Evolutionary conservation across 2,888 invertebrate species (phyloP).

Genomic region (Abscondita cerata): DNA sequence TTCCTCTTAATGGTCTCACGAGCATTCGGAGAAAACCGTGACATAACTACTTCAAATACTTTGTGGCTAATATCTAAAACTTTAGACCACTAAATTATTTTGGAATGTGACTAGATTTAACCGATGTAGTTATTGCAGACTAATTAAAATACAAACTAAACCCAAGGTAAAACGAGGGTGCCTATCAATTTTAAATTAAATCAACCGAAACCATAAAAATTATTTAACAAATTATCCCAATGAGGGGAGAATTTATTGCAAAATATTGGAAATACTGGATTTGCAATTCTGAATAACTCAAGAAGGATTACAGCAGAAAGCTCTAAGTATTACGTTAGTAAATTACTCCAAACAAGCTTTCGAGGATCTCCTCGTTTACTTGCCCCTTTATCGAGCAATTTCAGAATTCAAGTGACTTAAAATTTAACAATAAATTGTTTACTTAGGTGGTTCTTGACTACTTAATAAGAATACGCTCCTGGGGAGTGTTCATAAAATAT

Average conservation of each 20-base stretch:
- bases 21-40: slow-evolving; percentile 38
- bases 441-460: slow-evolving; percentile 15
- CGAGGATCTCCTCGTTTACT: slow-evolving; percentile 25
- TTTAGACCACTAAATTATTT: slow-evolving; percentile 31
- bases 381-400: slow-evolving; percentile 24
- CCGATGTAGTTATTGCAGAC: no score
- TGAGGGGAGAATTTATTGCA: no score
- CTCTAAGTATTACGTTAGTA: slow-evolving; percentile 26
- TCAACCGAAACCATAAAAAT: no score
- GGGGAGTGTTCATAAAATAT: slow-evolving; percentile 4
- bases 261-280: slow-evolving; percentile 13
- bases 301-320: slow-evolving; percentile 27
- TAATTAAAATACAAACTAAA: no score
- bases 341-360: slow-evolving; percentile 31
- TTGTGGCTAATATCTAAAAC: slow-evolving; percentile 30
- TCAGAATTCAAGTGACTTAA: slow-evolving; percentile 21
- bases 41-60: slow-evolving; percentile 36
- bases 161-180: no score
- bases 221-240: neutral
- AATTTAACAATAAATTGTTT: slow-evolving; percentile 25
- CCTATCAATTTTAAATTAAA: no score
- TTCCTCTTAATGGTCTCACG: slow-evolving; percentile 45
- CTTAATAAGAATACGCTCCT: neutral
- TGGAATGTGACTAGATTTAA: slow-evolving; percentile 30
- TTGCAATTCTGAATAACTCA: slow-evolving; percentile 29